Conservation (phyloP, 1,140 invertebrate species). For the Tenebrio molitor region DNA sequence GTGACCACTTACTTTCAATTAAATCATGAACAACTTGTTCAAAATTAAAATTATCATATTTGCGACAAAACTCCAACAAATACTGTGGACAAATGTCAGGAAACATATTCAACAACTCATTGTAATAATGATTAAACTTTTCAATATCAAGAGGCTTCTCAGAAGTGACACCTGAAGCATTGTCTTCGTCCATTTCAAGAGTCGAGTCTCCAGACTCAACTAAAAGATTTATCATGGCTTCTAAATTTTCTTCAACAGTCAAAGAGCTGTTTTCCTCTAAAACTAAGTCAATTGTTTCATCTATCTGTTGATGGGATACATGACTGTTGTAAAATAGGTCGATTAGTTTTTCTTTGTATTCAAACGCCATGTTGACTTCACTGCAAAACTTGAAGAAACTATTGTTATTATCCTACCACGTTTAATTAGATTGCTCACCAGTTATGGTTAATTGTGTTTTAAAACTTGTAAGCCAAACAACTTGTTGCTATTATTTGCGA, state of each 20-base stretch:
- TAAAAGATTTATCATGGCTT: conserved; percentile 40
- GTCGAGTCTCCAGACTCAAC: conserved; percentile 15
- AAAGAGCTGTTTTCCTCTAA: not conserved
- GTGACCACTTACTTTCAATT: conserved; percentile 48
- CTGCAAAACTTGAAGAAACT: too few relatives aligned
- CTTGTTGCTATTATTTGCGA: too few relatives aligned
- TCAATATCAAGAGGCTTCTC: too few relatives aligned
- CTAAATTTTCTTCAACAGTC: conserved; percentile 9
- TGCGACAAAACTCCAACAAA: conserved; percentile 52
- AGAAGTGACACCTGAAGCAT: not conserved
- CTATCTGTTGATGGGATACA: conserved; percentile 7
- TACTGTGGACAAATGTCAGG: conserved; percentile 65
- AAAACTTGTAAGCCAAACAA: too few relatives aligned
- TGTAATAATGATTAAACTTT: conserved; percentile 25
- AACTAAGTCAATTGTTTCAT: conserved; percentile 3
- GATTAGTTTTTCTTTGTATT: conserved; percentile 6
- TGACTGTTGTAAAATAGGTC: not conserved
- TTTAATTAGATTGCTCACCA: too few relatives aligned
- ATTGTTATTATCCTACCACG: too few relatives aligned
- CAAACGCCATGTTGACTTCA: too few relatives aligned
- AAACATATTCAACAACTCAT: conserved; percentile 59
- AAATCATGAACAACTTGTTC: conserved; percentile 59
- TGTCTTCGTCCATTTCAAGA: not conserved
- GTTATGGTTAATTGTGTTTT: too few relatives aligned
- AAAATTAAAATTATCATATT: conserved; percentile 52